Evolutionary conservation across 2,888 invertebrate genomes (phyloP).

Genomic region (Dicycla oo): DNA sequence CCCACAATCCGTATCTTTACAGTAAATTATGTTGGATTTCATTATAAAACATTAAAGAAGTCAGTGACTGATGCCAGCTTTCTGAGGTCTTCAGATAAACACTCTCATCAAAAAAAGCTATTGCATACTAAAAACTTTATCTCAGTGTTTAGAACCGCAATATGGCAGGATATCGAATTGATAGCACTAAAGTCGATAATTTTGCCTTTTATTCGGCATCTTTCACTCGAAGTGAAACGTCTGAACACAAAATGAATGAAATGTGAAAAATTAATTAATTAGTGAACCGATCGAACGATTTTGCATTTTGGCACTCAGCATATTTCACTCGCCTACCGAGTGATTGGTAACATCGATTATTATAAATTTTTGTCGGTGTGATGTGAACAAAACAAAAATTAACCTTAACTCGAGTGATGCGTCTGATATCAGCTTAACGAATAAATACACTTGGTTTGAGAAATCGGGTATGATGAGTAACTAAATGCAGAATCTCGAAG

Average conservation of each 20-base stretch:
- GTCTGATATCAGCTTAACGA: too few species aligned
- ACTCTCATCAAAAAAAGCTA: background rate
- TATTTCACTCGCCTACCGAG: background rate
- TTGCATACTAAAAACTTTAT: background rate
- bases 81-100: background rate
- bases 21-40: background rate
- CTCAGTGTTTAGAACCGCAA: background rate
- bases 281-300: background rate
- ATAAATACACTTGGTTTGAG: background rate
- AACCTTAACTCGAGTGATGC: background rate
- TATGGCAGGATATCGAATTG: background rate
- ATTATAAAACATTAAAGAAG: background rate
- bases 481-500: background rate
- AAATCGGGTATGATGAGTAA: background rate
- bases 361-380: background rate
- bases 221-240: too few species aligned
- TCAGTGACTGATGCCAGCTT: background rate
- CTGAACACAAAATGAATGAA: too few species aligned
- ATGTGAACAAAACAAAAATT: background rate
- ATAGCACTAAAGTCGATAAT: background rate
- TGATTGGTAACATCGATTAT: too few species aligned
- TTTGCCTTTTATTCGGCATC: background rate
- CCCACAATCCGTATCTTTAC: slow-evolving; percentile 6
- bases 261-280: too few species aligned
- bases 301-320: background rate